Conservation (phyloP, 92 coral and sea anemone species). For the Meandrina meandrites region DNA sequence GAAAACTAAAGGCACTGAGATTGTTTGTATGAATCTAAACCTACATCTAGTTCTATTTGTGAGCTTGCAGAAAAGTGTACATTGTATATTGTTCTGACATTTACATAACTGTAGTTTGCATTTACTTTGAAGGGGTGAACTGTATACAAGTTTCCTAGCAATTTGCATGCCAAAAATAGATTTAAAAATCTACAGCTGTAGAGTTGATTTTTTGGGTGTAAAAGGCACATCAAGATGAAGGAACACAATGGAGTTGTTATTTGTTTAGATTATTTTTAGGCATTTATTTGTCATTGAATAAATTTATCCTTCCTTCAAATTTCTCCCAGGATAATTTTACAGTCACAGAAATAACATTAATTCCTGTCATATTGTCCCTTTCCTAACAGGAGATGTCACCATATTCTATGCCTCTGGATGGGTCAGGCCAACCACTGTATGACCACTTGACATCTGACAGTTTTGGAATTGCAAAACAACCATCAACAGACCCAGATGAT, state of each 20-base stretch:
- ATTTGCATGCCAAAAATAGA: background rate
- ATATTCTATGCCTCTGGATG: slow-evolving; percentile 52
- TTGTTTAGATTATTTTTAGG: background rate
- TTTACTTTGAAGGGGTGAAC: background rate
- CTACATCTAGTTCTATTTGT: background rate
- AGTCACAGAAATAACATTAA: background rate
- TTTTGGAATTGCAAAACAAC: slow-evolving; percentile 2
- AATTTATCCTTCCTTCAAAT: background rate
- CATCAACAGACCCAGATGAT: slow-evolving; percentile 43
- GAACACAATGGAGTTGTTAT: background rate
- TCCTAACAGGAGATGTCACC: slow-evolving; percentile 42
- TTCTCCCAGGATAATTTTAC: background rate
- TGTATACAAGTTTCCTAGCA: background rate
- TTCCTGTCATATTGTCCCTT: background rate
- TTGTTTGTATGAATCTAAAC: background rate
- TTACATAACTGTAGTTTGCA: too few species aligned
- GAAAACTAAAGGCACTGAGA: background rate
- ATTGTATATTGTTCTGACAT: too few species aligned
- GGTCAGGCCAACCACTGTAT: slow-evolving; percentile 56
- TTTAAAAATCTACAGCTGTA: background rate
- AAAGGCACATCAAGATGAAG: background rate
- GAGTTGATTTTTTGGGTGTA: background rate
- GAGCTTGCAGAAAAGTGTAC: too few species aligned
- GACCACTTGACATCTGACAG: slow-evolving; percentile 39
- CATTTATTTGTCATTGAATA: background rate